Conservation (phyloP, 1,140 invertebrate genomes). For the Amyelois transitella region DNA sequence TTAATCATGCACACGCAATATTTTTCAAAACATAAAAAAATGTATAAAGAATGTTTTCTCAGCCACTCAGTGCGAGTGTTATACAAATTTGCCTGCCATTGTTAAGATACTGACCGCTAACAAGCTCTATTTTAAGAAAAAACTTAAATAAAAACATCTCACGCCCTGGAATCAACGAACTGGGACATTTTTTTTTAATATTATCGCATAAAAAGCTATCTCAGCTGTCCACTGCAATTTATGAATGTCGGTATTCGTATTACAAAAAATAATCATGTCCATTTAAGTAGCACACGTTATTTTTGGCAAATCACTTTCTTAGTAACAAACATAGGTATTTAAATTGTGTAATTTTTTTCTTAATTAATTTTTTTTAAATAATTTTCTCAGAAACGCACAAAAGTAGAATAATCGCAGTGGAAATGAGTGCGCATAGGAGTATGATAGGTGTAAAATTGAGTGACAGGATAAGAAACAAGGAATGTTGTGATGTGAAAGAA, state of each 20-base stretch:
- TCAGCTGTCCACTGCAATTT: background rate
- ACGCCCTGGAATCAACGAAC: constrained; percentile 26
- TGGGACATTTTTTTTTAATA: background rate
- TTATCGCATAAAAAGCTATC: background rate
- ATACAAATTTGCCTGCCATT: constrained; percentile 48
- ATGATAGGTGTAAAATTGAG: too few species aligned
- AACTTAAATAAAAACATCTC: constrained; percentile 26
- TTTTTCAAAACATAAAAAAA: constrained; percentile 12
- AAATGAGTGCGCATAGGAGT: too few species aligned
- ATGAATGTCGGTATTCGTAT: background rate
- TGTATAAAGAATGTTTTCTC: constrained; percentile 42
- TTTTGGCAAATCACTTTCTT: too few species aligned
- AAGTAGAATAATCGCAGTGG: too few species aligned
- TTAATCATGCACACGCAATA: constrained; percentile 22
- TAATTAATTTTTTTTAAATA: too few species aligned
- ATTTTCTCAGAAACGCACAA: too few species aligned
- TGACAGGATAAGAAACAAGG: too few species aligned
- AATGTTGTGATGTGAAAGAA: too few species aligned
- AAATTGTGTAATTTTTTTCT: too few species aligned
- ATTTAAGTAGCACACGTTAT: too few species aligned
- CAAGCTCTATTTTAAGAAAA: constrained; percentile 37
- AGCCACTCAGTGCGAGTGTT: constrained; percentile 40
- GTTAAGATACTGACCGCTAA: constrained; percentile 50
- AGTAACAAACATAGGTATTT: too few species aligned
- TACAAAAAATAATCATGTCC: background rate